Evolutionary conservation across 2,888 invertebrate species (phyloP).

Genomic region (Spilarctia lutea): DNA sequence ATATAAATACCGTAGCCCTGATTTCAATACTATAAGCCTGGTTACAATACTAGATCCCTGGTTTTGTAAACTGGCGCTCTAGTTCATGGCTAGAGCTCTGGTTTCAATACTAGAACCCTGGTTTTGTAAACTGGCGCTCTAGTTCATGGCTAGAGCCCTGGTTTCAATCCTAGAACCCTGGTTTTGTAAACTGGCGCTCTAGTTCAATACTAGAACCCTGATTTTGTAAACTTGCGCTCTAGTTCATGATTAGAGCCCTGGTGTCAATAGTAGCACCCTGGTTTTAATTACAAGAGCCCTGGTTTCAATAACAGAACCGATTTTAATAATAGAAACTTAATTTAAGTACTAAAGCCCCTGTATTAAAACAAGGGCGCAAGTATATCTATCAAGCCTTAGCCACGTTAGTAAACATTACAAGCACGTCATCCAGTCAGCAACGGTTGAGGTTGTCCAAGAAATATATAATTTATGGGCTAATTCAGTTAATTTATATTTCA

Average conservation of each 20-base stretch:
- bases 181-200: too few species aligned
- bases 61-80: not conserved
- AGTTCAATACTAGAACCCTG: not conserved
- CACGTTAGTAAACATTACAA: not conserved
- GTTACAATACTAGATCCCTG: too few species aligned
- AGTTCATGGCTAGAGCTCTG: not conserved
- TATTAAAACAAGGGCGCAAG: not conserved
- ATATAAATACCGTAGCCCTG: not conserved
- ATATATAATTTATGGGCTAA: not conserved
- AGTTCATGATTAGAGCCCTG: too few species aligned
- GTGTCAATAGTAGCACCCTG: too few species aligned
- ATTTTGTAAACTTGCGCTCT: too few species aligned
- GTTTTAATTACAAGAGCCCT: too few species aligned
- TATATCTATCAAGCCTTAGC: not conserved
- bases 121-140: not conserved
- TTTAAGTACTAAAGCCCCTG: not conserved
- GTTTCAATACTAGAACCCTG: not conserved
- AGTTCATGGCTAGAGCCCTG: not conserved
- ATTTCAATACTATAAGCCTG: not conserved
- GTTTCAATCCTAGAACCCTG: not conserved
- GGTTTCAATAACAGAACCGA: too few species aligned
- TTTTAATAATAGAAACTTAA: not conserved
- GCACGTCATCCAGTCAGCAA: not conserved
- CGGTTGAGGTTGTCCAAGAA: not conserved
- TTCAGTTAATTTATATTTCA: conserved; percentile 5